A percentile compares a stretch with the other conserved stretches of the same genome.
These are phyloP conservation scores for Chaitophorus viminalis DNA, from an alignment of 2,888 invertebrate species.

Conservation along the genomic window DNA sequence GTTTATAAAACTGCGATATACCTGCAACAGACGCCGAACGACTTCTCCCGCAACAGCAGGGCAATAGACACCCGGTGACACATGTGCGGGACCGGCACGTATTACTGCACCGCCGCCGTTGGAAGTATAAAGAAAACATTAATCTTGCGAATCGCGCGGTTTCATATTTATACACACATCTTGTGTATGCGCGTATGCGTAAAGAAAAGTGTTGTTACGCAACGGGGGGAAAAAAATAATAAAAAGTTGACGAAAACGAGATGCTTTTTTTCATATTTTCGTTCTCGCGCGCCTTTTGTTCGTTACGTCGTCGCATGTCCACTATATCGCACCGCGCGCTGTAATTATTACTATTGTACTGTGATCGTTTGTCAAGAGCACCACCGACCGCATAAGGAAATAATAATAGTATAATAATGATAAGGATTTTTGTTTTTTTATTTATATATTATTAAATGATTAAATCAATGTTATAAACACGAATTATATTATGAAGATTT, in stretches of 20 bases:
- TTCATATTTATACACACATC: neutral
- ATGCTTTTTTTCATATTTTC: neutral
- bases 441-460: too few species aligned
- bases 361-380: slow-evolving; percentile 9
- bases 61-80: neutral
- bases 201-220: neutral
- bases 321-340: neutral
- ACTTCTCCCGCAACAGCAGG: neutral
- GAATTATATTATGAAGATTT: too few species aligned
- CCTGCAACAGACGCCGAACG: neutral
- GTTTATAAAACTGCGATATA: too few species aligned
- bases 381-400: neutral
- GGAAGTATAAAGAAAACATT: slow-evolving; percentile 5
- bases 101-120: too few species aligned
- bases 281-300: neutral
- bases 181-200: neutral
- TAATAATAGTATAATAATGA: too few species aligned
- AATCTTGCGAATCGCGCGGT: neutral
- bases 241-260: slow-evolving; percentile 37
- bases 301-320: too few species aligned
- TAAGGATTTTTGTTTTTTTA: too few species aligned
- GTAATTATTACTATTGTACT: neutral
- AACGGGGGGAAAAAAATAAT: neutral
- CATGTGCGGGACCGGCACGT: neutral
- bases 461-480: too few species aligned